phyloP scores from a whole-genome alignment of 2,888 invertebrate species.

The Hanleya hanleyi region DNA sequence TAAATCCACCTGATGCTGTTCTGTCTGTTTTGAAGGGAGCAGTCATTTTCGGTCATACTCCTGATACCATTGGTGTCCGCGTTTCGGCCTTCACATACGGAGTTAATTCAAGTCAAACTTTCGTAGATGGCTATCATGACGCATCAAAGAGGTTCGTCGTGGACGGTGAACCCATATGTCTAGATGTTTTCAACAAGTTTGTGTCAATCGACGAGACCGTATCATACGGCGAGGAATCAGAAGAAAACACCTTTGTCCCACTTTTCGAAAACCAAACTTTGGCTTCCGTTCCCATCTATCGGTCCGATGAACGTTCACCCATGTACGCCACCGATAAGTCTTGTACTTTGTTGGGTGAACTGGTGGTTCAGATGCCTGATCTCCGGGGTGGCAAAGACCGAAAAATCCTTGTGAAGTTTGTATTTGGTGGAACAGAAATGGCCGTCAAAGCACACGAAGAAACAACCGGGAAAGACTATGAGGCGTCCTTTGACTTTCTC shows the following conservation, averaged over 20 bases:
- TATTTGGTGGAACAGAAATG: constrained; percentile 44
- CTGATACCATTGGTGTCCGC: constrained; percentile 26
- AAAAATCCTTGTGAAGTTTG: constrained; percentile 30
- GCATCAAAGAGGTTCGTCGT: constrained; percentile 9
- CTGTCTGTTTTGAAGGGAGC: constrained; percentile 22
- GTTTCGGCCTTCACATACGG: constrained; percentile 32
- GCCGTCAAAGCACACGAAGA: constrained; percentile 29
- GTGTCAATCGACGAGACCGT: not conserved
- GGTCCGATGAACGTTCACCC: constrained; percentile 21
- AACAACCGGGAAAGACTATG: constrained; percentile 20
- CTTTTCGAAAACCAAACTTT: not conserved
- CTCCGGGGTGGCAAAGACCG: constrained; percentile 25
- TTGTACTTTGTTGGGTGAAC: constrained; percentile 30
- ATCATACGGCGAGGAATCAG: not conserved
- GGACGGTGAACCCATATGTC: not conserved
- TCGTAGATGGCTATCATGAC: constrained; percentile 17
- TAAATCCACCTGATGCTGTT: constrained; percentile 31
- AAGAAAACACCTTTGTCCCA: not conserved
- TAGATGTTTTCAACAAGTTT: not conserved
- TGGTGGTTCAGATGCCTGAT: constrained; percentile 36
- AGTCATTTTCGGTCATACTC: constrained; percentile 27
- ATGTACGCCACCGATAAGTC: constrained; percentile 29
- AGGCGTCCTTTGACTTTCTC: not conserved
- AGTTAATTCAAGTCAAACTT: not conserved
- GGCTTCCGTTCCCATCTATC: constrained; percentile 16